Percentiles rank a stretch among this genome's conserved stretches.
phyloP scores from a whole-genome alignment of 1,140 invertebrate species.

The Bombus sylvicola region DNA sequence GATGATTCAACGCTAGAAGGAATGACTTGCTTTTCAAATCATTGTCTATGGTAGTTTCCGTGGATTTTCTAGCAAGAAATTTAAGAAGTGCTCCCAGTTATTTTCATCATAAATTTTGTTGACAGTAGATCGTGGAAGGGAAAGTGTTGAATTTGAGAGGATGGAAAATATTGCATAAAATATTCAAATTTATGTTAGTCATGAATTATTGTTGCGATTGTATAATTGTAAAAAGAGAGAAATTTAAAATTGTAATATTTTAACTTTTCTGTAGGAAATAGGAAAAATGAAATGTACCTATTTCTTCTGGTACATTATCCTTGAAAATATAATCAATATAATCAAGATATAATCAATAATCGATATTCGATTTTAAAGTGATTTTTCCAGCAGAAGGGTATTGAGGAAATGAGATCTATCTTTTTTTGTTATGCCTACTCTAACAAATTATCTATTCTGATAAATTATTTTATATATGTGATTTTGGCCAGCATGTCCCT shows the following conservation, averaged over 20 bases:
- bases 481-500: conserved; percentile 2
- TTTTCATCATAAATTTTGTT: conserved; percentile 17
- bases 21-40: conserved; percentile 7
- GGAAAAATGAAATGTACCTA: neutral
- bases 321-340: neutral
- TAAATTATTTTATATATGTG: neutral
- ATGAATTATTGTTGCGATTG: neutral
- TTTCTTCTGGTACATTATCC: neutral
- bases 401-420: neutral
- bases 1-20: conserved; percentile 14
- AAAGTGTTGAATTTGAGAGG: conserved; percentile 24
- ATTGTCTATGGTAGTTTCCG: neutral
- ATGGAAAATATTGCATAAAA: neutral
- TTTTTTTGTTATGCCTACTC: neutral
- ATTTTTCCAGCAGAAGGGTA: neutral
- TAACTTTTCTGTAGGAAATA: neutral
- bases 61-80: conserved; percentile 14
- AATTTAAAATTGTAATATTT: neutral
- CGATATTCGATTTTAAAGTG: neutral
- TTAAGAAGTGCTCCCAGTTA: conserved; percentile 31
- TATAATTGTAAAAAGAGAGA: neutral
- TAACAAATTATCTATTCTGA: neutral
- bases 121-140: conserved; percentile 22
- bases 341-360: neutral
- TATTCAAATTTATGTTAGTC: neutral